Conservation (phyloP, 2,113 vertebrate species). For the Uropsilus gracilis region DNA sequence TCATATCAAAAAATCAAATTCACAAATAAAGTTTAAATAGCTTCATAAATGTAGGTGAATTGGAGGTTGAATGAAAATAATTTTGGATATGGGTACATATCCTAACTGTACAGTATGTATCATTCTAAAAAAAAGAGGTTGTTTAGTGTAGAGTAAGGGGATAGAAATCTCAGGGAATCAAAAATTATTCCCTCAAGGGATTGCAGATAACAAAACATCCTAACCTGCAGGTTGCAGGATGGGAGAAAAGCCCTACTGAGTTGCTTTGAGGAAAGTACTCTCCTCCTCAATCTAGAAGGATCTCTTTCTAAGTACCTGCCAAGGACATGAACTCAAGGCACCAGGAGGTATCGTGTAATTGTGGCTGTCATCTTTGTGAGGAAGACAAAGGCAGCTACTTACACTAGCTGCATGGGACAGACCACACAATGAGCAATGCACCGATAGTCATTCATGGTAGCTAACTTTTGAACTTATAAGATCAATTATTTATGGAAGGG, state of each 20-base stretch:
- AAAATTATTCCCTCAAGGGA: constrained; percentile 39
- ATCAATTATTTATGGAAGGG: background rate
- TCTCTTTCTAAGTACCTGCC: background rate
- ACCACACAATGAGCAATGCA: background rate
- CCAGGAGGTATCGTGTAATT: background rate
- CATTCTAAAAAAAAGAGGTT: background rate
- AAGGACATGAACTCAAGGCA: constrained; percentile 19
- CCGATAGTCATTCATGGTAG: background rate
- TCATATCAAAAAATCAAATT: too few relatives aligned
- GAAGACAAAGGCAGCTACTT: background rate
- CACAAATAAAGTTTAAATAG: too few relatives aligned
- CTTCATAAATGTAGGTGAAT: background rate
- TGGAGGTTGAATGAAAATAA: constrained; percentile 42
- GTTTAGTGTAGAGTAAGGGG: background rate
- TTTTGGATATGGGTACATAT: background rate
- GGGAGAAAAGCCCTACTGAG: constrained; percentile 37
- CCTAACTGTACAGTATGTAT: background rate
- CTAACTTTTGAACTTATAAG: constrained; percentile 1
- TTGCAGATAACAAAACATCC: background rate
- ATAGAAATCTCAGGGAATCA: constrained; percentile 28
- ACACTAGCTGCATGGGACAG: background rate
- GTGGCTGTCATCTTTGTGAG: constrained; percentile 7
- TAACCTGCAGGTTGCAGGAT: background rate
- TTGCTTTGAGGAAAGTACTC: constrained; percentile 28
- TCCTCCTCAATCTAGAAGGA: constrained; percentile 22